A percentile compares a stretch with the other conserved stretches of the same genome.
These are phyloP conservation scores for Toxotes lorentzi DNA, from an alignment of 2,797 vertebrate genomes.

Conservation along the genomic window DNA sequence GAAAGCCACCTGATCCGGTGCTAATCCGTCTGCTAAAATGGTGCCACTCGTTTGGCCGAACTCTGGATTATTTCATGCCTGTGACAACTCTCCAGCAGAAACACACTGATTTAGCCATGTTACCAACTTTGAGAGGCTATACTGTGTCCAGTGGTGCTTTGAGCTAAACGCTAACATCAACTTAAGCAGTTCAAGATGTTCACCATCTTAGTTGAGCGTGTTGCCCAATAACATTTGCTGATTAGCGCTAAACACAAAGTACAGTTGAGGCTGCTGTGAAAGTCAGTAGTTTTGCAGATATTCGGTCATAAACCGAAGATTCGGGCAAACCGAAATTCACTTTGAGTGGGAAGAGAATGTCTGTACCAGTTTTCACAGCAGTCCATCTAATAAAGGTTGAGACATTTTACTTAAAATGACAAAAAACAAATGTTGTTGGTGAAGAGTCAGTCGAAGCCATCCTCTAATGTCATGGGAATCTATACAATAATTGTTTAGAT, in stretches of 20 bases:
- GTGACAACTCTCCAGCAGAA: slow-evolving; percentile 52
- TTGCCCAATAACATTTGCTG: background rate
- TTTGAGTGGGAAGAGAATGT: background rate
- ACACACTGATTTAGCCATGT: slow-evolving; percentile 4
- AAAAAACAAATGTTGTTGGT: slow-evolving; percentile 8
- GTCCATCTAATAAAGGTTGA: background rate
- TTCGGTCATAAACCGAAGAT: background rate
- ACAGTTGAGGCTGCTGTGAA: background rate
- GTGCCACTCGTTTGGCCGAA: slow-evolving; percentile 44
- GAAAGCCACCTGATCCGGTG: slow-evolving; percentile 66
- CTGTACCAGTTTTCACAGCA: background rate
- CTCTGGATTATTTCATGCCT: slow-evolving; percentile 45
- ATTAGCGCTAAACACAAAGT: background rate
- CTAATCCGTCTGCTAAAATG: slow-evolving; percentile 66
- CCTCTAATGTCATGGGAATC: slow-evolving; percentile 5
- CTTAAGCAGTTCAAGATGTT: background rate
- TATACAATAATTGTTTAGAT: background rate
- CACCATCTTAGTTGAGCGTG: background rate
- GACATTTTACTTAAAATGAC: slow-evolving; percentile 8
- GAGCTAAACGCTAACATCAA: background rate
- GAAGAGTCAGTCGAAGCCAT: slow-evolving; percentile 10
- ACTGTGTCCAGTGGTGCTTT: background rate
- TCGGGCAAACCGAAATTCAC: background rate
- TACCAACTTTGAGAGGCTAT: background rate
- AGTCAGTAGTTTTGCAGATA: background rate